These are phyloP conservation scores for Paratrypauchen microcephalus DNA, from an alignment of 2,797 vertebrate genomes.

Conservation along the genomic window DNA sequence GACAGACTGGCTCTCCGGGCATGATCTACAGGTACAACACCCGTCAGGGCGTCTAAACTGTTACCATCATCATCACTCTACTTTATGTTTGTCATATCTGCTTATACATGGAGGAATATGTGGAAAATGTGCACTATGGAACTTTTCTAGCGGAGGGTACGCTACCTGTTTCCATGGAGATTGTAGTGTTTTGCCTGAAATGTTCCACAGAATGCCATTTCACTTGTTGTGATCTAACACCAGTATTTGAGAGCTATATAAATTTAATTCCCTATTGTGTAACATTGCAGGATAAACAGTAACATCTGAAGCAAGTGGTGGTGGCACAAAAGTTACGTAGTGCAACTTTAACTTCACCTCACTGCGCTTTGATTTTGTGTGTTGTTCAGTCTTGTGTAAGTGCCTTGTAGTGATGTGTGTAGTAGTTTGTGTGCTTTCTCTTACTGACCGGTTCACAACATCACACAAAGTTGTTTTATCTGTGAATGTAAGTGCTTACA, in stretches of 20 bases:
- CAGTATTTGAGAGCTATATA: too few relatives aligned
- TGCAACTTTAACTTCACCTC: not conserved
- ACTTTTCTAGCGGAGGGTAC: not conserved
- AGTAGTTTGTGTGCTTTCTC: not conserved
- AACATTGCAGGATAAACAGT: not conserved
- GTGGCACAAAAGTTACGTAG: not conserved
- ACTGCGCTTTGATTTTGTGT: not conserved
- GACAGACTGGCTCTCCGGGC: constrained; percentile 95
- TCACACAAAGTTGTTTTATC: not conserved
- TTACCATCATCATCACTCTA: not conserved
- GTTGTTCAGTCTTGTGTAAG: not conserved
- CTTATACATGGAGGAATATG: not conserved
- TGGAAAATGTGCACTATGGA: not conserved
- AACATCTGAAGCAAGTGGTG: too few relatives aligned
- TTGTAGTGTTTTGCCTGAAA: not conserved
- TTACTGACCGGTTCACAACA: not conserved
- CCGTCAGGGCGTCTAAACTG: not conserved
- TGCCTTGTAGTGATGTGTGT: not conserved
- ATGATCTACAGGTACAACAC: constrained; percentile 95
- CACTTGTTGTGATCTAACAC: too few relatives aligned
- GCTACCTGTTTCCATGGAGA: not conserved
- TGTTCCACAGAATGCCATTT: not conserved
- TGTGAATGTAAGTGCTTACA: not conserved
- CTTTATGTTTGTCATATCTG: not conserved
- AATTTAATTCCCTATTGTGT: not conserved